Percentiles rank a stretch among this genome's conserved stretches.
These are phyloP conservation scores for Lasioglossum villosulum DNA, from an alignment of 2,888 invertebrate genomes.

Conservation along the genomic window DNA sequence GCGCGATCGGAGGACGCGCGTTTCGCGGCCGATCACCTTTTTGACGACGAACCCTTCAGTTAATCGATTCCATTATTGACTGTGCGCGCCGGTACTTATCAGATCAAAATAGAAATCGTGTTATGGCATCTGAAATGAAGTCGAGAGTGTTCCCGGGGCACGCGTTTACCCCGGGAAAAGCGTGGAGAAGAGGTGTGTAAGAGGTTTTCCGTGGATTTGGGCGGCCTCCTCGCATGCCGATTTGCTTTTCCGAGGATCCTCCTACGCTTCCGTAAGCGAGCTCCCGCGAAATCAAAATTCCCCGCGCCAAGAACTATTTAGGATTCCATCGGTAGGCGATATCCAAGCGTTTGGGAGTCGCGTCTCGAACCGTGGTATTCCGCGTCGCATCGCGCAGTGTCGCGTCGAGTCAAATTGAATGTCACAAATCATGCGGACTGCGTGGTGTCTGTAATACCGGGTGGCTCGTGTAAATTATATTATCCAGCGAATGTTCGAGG, in stretches of 20 bases:
- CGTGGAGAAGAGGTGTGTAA: conserved; percentile 2
- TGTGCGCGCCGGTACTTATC: conserved; percentile 53
- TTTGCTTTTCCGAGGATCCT: conserved; percentile 31
- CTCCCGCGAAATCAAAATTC: conserved; percentile 44
- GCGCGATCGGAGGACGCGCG: conserved; percentile 12
- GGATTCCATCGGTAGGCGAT: conserved; percentile 33
- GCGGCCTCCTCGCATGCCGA: conserved; percentile 28
- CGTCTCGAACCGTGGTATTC: conserved; percentile 15
- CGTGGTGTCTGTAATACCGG: conserved; percentile 26
- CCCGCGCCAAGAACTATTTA: conserved; percentile 39
- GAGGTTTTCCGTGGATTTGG: conserved; percentile 27
- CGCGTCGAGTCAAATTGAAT: conserved; percentile 47
- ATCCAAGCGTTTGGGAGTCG: conserved; percentile 23
- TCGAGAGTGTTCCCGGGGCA: conserved; percentile 18
- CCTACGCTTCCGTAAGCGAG: neutral
- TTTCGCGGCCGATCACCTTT: conserved; percentile 50
- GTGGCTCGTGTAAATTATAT: conserved; percentile 35
- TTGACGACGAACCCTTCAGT: conserved; percentile 56
- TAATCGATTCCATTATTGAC: conserved; percentile 61
- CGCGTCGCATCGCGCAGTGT: neutral
- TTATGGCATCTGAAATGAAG: conserved; percentile 62
- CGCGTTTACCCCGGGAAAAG: neutral
- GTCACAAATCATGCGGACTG: conserved; percentile 34
- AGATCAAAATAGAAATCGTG: conserved; percentile 54
- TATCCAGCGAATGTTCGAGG: conserved; percentile 21